These are phyloP conservation scores for Machimus rusticus DNA, from an alignment of 2,888 invertebrate species.

Conservation along the genomic window DNA sequence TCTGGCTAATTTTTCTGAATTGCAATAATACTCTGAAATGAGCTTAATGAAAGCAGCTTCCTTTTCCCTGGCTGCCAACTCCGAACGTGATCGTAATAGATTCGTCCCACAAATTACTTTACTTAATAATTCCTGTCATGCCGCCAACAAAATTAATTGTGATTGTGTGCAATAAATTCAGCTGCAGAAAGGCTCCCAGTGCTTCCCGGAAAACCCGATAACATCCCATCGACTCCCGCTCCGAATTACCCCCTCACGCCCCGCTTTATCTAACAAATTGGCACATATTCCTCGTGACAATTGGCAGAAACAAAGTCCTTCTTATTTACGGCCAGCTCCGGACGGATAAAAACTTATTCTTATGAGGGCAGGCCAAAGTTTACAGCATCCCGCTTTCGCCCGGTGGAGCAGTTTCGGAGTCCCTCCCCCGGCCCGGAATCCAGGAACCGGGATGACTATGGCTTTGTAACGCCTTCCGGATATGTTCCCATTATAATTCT, in stretches of 20 bases:
- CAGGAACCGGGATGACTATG: neutral
- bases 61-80: neutral
- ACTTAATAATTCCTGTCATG: slow-evolving; percentile 28
- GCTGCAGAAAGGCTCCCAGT: neutral
- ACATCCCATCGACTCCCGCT: neutral
- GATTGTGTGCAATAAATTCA: slow-evolving; percentile 14
- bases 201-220: neutral
- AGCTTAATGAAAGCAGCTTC: neutral
- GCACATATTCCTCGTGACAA: slow-evolving; percentile 27
- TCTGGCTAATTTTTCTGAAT: neutral
- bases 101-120: slow-evolving; percentile 21
- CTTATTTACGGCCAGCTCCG: slow-evolving; percentile 1
- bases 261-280: slow-evolving; percentile 4
- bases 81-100: neutral
- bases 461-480: neutral
- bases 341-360: neutral
- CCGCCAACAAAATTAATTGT: slow-evolving; percentile 13
- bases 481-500: neutral
- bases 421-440: neutral
- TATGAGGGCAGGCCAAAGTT: neutral
- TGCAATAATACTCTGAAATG: neutral
- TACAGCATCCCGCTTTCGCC: neutral
- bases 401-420: neutral
- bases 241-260: neutral
- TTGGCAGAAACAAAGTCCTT: slow-evolving; percentile 26